These are phyloP conservation scores for Gambusia yucatana DNA, from an alignment of 2,797 vertebrate genomes.

Conservation along the genomic window DNA sequence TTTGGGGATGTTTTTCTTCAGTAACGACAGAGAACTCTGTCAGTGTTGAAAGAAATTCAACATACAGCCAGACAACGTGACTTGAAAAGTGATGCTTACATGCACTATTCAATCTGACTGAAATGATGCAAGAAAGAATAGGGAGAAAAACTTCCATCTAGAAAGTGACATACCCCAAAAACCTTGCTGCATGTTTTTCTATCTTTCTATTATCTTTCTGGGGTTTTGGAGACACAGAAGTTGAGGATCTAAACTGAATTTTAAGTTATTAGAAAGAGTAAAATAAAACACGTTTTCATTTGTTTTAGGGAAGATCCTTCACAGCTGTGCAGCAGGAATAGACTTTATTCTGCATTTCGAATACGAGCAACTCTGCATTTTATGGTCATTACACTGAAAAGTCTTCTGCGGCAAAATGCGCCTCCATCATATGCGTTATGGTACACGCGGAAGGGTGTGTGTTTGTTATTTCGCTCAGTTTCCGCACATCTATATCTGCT, in stretches of 20 bases:
- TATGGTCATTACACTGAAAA: constrained; percentile 25
- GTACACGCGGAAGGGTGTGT: neutral
- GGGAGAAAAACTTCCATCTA: neutral
- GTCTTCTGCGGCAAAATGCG: constrained; percentile 21
- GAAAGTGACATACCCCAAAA: neutral
- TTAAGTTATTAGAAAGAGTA: neutral
- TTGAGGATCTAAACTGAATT: neutral
- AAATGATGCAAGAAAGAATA: neutral
- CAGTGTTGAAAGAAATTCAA: neutral
- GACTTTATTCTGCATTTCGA: constrained; percentile 6
- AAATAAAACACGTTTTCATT: neutral
- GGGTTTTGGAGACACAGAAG: neutral
- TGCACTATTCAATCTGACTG: neutral
- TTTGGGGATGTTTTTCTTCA: neutral
- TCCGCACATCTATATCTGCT: neutral
- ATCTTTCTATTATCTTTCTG: neutral
- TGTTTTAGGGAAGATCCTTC: neutral
- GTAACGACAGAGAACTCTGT: neutral
- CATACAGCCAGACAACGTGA: neutral
- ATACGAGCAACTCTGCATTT: constrained; percentile 11
- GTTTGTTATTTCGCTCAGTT: neutral
- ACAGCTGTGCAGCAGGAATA: neutral
- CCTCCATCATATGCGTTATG: constrained; percentile 1
- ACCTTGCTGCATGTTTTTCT: neutral
- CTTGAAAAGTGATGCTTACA: neutral